These are phyloP conservation scores for Herpailurus yagouaroundi DNA, from an alignment of 2,113 vertebrate species.

Conservation along the genomic window DNA sequence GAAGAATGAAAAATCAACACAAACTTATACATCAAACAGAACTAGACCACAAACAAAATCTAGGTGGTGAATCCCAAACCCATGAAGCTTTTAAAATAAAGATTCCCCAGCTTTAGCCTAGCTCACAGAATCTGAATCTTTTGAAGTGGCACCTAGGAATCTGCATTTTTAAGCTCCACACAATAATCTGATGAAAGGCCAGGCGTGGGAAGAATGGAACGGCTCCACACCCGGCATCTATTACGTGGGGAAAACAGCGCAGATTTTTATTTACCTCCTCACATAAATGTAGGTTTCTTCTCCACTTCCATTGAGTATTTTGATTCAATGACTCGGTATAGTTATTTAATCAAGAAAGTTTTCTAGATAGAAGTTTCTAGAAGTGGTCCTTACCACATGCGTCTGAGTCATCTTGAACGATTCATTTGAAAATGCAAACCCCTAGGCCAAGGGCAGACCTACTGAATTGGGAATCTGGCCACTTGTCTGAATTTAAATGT, in stretches of 20 bases:
- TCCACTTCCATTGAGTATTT: neutral
- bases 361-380: neutral
- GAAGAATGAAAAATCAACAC: neutral
- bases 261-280: neutral
- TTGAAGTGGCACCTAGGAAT: neutral
- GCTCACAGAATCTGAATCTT: neutral
- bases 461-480: neutral
- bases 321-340: neutral
- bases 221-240: neutral
- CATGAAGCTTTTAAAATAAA: neutral
- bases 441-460: neutral
- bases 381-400: neutral
- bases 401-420: neutral
- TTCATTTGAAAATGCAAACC: neutral
- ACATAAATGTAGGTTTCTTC: neutral
- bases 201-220: neutral
- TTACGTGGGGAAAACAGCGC: neutral
- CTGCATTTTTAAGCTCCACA: neutral
- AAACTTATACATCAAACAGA: neutral
- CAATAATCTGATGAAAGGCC: neutral
- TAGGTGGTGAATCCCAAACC: neutral
- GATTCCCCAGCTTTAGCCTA: neutral
- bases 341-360: neutral
- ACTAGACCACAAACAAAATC: neutral
- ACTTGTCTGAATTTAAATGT: neutral